Evolutionary conservation across 2,113 vertebrate genomes (phyloP).

Genomic region (Tichodroma muraria): DNA sequence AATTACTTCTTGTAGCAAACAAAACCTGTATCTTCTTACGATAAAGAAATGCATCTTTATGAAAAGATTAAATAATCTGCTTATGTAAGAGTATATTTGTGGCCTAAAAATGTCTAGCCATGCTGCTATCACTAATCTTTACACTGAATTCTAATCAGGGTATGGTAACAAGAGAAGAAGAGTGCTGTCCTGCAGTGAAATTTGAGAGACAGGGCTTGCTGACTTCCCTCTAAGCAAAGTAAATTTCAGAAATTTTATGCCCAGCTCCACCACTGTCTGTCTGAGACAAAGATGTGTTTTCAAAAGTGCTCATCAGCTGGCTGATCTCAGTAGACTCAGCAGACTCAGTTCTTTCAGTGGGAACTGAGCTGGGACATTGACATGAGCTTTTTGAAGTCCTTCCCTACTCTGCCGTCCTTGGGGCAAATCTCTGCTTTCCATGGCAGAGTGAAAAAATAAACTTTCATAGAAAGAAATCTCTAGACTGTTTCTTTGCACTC

Average conservation of each 20-base stretch:
- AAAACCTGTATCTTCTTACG: not conserved
- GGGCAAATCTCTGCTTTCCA: not conserved
- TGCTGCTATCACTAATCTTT: not conserved
- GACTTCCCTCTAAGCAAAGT: not conserved
- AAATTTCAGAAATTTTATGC: not conserved
- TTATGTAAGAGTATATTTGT: slow-evolving; percentile 2
- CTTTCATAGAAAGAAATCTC: not conserved
- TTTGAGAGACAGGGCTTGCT: not conserved
- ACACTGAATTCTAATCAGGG: slow-evolving; percentile 3
- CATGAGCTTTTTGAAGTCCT: not conserved
- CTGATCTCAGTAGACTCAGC: not conserved
- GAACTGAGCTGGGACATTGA: not conserved
- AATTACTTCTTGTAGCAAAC: not conserved
- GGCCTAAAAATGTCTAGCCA: slow-evolving; percentile 6
- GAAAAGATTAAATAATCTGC: slow-evolving; percentile 34
- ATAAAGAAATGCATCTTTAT: slow-evolving; percentile 16
- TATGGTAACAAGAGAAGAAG: not conserved
- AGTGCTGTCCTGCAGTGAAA: not conserved
- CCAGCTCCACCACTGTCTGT: not conserved
- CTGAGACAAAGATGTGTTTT: not conserved
- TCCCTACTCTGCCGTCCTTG: not conserved
- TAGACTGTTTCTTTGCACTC: not conserved
- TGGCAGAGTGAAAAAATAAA: not conserved
- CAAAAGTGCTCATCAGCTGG: not conserved
- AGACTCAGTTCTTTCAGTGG: not conserved